Percentiles rank a stretch among this genome's conserved stretches.
phyloP scores from a whole-genome alignment of 1,140 invertebrate genomes.

The Campoletis sonorensis region DNA sequence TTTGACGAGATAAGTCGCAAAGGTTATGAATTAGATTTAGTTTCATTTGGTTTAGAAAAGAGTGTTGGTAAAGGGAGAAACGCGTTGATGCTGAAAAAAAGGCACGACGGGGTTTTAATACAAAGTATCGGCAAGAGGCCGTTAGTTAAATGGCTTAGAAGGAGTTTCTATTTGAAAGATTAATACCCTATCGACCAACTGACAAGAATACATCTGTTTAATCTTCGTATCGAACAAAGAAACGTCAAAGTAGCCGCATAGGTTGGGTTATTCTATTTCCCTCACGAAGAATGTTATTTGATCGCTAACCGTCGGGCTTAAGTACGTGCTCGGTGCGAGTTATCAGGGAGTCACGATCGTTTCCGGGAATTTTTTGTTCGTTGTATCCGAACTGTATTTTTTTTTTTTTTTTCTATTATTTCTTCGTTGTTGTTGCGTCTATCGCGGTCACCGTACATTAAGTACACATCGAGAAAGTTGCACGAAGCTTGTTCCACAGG shows the following conservation, averaged over 20 bases:
- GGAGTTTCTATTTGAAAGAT: conserved; percentile 26
- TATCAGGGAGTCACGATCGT: conserved; percentile 40
- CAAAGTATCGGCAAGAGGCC: conserved; percentile 7
- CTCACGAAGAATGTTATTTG: conserved; percentile 20
- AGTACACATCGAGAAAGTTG: conserved; percentile 40
- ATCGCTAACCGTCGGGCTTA: conserved; percentile 28
- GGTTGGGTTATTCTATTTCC: conserved; percentile 1
- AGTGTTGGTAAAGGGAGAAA: not conserved
- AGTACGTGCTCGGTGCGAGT: conserved; percentile 20
- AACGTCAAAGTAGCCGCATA: conserved; percentile 18
- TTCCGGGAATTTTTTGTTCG: conserved; percentile 31
- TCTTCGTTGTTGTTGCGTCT: conserved; percentile 8
- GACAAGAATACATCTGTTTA: conserved; percentile 26
- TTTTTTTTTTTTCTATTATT: not conserved
- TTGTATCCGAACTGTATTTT: too few species aligned
- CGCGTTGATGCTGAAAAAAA: not conserved
- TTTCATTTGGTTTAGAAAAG: not conserved
- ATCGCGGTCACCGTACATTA: conserved; percentile 31
- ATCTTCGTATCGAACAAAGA: conserved; percentile 34
- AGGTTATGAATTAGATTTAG: not conserved
- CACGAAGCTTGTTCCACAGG: conserved; percentile 28
- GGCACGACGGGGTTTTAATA: not conserved
- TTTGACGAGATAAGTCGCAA: too few species aligned
- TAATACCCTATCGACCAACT: not conserved
- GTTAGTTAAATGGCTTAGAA: conserved; percentile 2